Percentiles rank a stretch among this genome's conserved stretches.
Evolutionary conservation across 2,113 vertebrate genomes (phyloP).

Genomic region (Cinclus mexicanus): DNA sequence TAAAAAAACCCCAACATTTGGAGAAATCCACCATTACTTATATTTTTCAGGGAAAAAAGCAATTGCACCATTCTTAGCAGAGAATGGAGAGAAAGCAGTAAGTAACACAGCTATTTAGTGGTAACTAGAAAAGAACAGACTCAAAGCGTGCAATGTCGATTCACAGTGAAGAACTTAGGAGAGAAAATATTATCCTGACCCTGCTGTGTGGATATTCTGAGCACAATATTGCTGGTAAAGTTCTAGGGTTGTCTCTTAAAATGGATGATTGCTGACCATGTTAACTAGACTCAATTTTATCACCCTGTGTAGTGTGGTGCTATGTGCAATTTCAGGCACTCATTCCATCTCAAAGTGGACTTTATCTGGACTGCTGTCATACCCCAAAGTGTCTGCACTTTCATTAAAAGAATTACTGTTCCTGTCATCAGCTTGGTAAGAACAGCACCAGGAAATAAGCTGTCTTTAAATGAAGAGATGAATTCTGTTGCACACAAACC

Average conservation of each 20-base stretch:
- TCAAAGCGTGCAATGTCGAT: neutral
- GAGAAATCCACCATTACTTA: neutral
- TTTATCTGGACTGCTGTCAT: neutral
- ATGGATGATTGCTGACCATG: neutral
- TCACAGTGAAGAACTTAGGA: neutral
- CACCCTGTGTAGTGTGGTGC: neutral
- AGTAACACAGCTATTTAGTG: neutral
- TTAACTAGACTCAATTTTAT: neutral
- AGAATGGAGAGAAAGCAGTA: neutral
- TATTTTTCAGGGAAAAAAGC: neutral
- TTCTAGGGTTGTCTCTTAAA: neutral
- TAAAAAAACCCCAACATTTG: neutral
- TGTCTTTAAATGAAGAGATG: neutral
- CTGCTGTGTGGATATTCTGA: neutral
- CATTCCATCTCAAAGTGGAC: neutral
- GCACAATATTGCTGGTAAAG: neutral
- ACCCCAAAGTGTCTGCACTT: neutral
- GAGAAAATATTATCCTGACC: neutral
- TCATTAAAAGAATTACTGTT: neutral
- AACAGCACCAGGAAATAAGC: neutral
- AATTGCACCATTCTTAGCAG: neutral
- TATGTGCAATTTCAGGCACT: neutral
- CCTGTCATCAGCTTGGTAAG: neutral
- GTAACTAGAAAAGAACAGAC: neutral
- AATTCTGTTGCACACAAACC: neutral